phyloP scores from a whole-genome alignment of 2,888 invertebrate species.

The Esperia sulphurella region DNA sequence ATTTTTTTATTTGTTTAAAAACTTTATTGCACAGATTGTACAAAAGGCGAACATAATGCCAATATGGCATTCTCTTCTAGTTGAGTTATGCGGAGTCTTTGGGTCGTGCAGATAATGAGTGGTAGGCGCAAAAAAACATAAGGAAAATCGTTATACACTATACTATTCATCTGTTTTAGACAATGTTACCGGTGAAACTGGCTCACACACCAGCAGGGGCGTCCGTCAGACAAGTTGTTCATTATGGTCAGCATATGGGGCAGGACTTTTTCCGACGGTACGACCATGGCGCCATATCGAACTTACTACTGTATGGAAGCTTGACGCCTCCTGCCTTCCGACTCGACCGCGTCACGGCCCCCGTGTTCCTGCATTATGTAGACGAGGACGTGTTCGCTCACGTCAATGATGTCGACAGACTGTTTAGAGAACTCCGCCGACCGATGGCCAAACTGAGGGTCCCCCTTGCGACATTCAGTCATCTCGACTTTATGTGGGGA shows the following conservation, averaged over 20 bases:
- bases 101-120: too few species aligned
- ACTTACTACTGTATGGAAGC: slow-evolving; percentile 71
- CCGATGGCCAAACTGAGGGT: slow-evolving; percentile 73
- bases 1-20: too few species aligned
- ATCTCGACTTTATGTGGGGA: slow-evolving; percentile 84
- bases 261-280: slow-evolving; percentile 70
- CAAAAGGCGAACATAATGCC: too few species aligned
- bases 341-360: slow-evolving; percentile 69
- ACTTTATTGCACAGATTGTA: too few species aligned
- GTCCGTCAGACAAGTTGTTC: slow-evolving; percentile 82
- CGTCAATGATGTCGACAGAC: slow-evolving; percentile 62
- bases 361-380: slow-evolving; percentile 80
- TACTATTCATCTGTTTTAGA: too few species aligned
- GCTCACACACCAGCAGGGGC: slow-evolving; percentile 84
- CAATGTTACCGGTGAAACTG: slow-evolving; percentile 82
- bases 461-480: slow-evolving; percentile 78
- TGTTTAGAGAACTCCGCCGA: slow-evolving; percentile 66
- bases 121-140: too few species aligned
- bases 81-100: too few species aligned
- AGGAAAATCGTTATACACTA: too few species aligned
- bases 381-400: slow-evolving; percentile 80
- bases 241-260: slow-evolving; percentile 82
- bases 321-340: slow-evolving; percentile 76
- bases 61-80: too few species aligned
- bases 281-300: slow-evolving; percentile 67